Evolutionary conservation across 1,140 invertebrate species (phyloP), one percentile per base, ranked within the genome.

Genomic region (Sinonovacula constricta): DNA sequence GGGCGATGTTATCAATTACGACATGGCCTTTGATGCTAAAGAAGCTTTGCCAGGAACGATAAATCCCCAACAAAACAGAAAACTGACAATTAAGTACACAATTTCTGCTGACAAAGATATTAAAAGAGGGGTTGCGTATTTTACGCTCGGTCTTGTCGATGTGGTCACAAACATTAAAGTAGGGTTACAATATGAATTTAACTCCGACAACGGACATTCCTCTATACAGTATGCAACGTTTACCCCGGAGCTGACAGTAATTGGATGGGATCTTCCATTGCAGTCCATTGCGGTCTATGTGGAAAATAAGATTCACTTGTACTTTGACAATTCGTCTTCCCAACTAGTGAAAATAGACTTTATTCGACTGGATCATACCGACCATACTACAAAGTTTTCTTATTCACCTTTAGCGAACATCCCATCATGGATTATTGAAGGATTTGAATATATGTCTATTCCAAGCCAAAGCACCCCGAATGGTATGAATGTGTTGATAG

Each of bases 131-230:
- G 31, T 34, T 45, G 1, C 60, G 15, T 10, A 56, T 10, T 71
- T 71, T 10, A 71, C 31, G 4, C 34, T 71, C 26, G 68, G 68
- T 36, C 34, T 71, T 12, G 28, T 36, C 1, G 45, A 71, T 24
- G 56, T 59, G 3, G 18, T 15, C 12, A 24, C 5, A 15, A 12
- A 36, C 1, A 22, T 39, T 18, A 59, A 2, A 33, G 34, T 71
- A n/a, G 68, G 68, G 3, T 12, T 71, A 18, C 53, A 59, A 24
- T 59, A 34, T 71, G n/a, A n/a, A 34, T 34, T 30, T 24, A 39
- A 30, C 24, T 14, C 57, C 15, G 10, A 60, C 36, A 34, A 59
- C 68, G 14, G 34, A 71, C 24, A 56, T 45, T 22, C n/a, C n/a
- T n/a, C n/a, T n/a, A n/a, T n/a, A n/a, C 15, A 59, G 14, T 59